Evolutionary conservation across 1,140 invertebrate species (phyloP), one percentile per base, ranked within the genome.

Genomic region (Alviniconcha marisindica): DNA sequence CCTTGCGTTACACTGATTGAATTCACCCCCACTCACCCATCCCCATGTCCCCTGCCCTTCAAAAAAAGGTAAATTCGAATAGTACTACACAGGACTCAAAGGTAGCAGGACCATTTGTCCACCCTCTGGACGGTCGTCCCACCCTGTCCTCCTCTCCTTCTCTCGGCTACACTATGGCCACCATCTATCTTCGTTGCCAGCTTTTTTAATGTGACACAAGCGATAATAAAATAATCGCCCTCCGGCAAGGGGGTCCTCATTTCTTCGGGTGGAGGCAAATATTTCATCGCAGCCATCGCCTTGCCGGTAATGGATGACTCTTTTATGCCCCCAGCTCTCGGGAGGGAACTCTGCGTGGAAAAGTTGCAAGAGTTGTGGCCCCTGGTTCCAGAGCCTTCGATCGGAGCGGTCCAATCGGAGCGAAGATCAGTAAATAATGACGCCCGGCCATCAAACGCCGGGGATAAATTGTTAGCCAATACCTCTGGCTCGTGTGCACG

Each of bases 201-300:
- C 82, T 78, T 83, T 83, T 83, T 83, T 83, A 78, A 78, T 78
- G 82, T 83, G 82, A 83, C 82, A 83, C 82, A 78, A 83, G 74
- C 77, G 82, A 83, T 83, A 79, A 83, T 83, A 83, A 83, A 83
- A 80, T 80, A 83, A 83, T 83, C 82, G 77, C 56, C 82, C 44
- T 24, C 60, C 73, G 77, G 42, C 42, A 48, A 66, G 15, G 33
- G 33, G 24, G 60, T n/a, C 63, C 77, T 42, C 63, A 48, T 78
- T 56, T 79, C 77, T 42, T 83, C 69, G 60, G 76, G 82, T 44
- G 48, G 82, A 69, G 78, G 78, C 78, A 83, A 78, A 83, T 80
- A 78, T 83, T 79, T 79, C 76, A 83, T 80, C 77, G 82, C 78
- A 56, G 60, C 31, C 18, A 44, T 31, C 18, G 60, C 56, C 38